Percentiles rank a stretch among this genome's conserved stretches.
Evolutionary conservation across 2,797 vertebrate species (phyloP).

Genomic region (Pangasius djambal): DNA sequence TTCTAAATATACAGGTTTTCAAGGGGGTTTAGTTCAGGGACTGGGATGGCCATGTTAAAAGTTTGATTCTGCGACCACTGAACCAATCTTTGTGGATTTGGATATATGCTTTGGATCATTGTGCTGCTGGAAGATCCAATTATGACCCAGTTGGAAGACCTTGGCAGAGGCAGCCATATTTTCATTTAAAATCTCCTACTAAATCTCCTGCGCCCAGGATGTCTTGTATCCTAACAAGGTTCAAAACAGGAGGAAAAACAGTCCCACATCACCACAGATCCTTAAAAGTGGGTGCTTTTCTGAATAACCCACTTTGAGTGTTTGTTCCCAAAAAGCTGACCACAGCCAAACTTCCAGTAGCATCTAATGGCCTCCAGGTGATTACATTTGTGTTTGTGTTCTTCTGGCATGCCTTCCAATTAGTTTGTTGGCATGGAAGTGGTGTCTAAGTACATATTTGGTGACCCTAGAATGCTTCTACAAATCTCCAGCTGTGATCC

Average conservation of each 20-base stretch:
- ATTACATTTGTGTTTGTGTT: neutral
- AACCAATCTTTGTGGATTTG: neutral
- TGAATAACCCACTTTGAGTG: neutral
- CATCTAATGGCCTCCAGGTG: too few relatives aligned
- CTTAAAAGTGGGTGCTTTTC: neutral
- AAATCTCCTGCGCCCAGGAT: neutral
- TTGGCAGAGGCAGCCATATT: neutral
- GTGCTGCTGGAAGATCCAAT: neutral
- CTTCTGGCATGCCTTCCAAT: neutral
- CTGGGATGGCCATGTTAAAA: neutral
- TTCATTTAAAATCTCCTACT: neutral
- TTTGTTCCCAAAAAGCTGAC: neutral
- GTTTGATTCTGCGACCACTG: neutral
- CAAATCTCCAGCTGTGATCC: neutral
- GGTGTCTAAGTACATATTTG: neutral
- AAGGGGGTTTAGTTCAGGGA: neutral
- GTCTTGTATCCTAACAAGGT: neutral
- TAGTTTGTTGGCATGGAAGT: neutral
- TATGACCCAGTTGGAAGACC: neutral
- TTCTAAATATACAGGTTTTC: neutral
- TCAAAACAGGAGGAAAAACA: neutral
- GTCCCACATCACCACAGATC: neutral
- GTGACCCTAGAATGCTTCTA: neutral
- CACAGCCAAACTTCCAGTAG: neutral
- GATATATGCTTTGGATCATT: neutral